These are phyloP conservation scores for Copsychus sechellarum DNA, from an alignment of 2,113 vertebrate genomes.

Conservation along the genomic window DNA sequence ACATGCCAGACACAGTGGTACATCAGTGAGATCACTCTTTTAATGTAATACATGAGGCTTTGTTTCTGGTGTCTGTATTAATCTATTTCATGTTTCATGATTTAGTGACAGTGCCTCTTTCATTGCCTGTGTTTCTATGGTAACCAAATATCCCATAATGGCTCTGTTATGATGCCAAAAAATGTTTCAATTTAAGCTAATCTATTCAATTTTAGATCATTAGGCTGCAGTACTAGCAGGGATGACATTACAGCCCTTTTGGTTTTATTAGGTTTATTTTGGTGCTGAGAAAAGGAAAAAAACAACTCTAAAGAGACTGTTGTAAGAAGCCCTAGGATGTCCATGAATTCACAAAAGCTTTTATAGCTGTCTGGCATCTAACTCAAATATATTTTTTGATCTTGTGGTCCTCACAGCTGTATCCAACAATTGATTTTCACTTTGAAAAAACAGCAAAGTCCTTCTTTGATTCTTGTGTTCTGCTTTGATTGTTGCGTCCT, in stretches of 20 bases:
- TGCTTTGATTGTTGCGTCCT: background rate
- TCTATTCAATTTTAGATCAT: slow-evolving; percentile 34
- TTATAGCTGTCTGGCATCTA: slow-evolving; percentile 6
- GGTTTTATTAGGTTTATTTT: background rate
- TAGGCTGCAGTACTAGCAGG: background rate
- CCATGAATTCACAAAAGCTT: background rate
- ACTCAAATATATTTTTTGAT: background rate
- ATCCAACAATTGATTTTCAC: background rate
- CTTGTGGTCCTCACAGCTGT: background rate
- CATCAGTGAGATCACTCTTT: background rate
- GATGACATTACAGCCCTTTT: background rate
- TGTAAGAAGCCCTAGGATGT: slow-evolving; percentile 3
- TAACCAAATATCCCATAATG: slow-evolving; percentile 44
- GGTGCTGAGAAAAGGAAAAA: background rate
- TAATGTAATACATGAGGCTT: background rate
- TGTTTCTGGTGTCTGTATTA: background rate
- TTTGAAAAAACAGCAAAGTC: slow-evolving; percentile 14
- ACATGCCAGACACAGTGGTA: background rate
- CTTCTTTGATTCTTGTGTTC: slow-evolving; percentile 13
- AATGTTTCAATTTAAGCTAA: slow-evolving; percentile 42
- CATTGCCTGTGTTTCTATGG: slow-evolving; percentile 38
- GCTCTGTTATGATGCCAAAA: slow-evolving; percentile 16
- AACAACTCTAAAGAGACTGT: background rate
- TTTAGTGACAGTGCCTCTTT: slow-evolving; percentile 11
- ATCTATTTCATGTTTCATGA: slow-evolving; percentile 30